These are phyloP conservation scores for Ianthella basta DNA, from an alignment of 37 sponge, comb jelly and placozoan species.

Conservation along the genomic window DNA sequence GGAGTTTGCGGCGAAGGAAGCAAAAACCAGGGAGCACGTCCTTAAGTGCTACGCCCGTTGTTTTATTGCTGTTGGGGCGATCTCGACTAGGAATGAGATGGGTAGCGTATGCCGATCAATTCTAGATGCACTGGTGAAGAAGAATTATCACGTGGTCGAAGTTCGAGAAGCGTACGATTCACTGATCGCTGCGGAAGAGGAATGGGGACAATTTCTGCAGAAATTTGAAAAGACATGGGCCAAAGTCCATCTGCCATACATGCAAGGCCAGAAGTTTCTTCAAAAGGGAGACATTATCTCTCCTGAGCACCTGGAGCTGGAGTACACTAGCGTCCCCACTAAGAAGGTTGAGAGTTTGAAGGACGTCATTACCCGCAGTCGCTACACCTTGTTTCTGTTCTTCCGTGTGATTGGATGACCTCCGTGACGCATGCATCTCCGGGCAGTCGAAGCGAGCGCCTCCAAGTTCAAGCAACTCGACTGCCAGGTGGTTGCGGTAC, in stretches of 20 bases:
- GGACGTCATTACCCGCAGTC: neutral
- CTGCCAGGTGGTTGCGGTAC: slow-evolving; percentile 7
- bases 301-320: neutral
- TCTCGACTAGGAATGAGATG: too few relatives aligned
- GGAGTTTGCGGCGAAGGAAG: too few relatives aligned
- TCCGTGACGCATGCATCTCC: neutral
- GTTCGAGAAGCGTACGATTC: neutral
- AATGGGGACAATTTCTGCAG: neutral
- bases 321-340: neutral
- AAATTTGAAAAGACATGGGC: neutral
- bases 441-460: neutral
- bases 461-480: neutral
- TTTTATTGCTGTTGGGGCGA: too few relatives aligned
- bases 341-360: neutral
- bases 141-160: neutral
- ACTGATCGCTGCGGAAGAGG: neutral
- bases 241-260: neutral
- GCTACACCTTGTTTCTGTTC: neutral
- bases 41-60: too few relatives aligned
- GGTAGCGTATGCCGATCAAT: neutral
- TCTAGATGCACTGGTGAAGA: neutral
- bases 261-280: neutral
- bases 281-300: neutral
- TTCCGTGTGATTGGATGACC: neutral
- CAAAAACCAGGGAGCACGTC: too few relatives aligned